phyloP scores from a whole-genome alignment of 2,888 invertebrate genomes.

The Sylvicola cinctus region DNA sequence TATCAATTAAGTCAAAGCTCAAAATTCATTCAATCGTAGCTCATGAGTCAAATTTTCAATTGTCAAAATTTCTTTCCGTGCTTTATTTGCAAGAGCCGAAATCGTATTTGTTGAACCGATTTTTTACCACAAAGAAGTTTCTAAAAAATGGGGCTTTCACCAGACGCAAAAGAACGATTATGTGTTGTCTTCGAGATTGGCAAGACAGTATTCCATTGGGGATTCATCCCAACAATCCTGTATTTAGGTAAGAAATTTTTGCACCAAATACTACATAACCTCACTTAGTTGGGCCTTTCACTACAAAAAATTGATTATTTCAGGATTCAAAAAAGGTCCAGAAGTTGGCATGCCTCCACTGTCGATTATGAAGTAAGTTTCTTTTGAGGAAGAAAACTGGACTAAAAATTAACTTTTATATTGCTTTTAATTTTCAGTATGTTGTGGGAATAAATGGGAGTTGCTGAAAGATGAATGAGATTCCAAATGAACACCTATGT shows the following conservation, averaged over 20 bases:
- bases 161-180: conserved; percentile 39
- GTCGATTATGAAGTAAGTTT: conserved; percentile 28
- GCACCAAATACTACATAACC: conserved; percentile 11
- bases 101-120: too few relatives aligned
- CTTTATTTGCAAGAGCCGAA: too few relatives aligned
- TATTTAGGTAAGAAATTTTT: conserved; percentile 53
- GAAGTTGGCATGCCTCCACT: conserved; percentile 48
- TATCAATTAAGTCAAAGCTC: too few relatives aligned
- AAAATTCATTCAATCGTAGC: too few relatives aligned
- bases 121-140: too few relatives aligned
- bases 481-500: too few relatives aligned
- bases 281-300: conserved; percentile 3
- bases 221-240: conserved; percentile 44
- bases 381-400: too few relatives aligned
- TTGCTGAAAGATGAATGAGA: too few relatives aligned
- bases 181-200: conserved; percentile 33
- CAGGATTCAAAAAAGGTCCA: conserved; percentile 44
- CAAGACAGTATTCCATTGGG: conserved; percentile 44
- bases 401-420: too few relatives aligned
- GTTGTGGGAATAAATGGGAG: conserved; percentile 22
- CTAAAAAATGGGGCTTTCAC: conserved; percentile 21
- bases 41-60: too few relatives aligned
- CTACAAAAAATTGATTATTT: conserved; percentile 7
- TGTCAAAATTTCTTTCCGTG: too few relatives aligned
- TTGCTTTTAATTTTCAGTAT: conserved; percentile 13